phyloP scores from a whole-genome alignment of 2,113 vertebrate species.

The Neolamprologus fasciatus region DNA sequence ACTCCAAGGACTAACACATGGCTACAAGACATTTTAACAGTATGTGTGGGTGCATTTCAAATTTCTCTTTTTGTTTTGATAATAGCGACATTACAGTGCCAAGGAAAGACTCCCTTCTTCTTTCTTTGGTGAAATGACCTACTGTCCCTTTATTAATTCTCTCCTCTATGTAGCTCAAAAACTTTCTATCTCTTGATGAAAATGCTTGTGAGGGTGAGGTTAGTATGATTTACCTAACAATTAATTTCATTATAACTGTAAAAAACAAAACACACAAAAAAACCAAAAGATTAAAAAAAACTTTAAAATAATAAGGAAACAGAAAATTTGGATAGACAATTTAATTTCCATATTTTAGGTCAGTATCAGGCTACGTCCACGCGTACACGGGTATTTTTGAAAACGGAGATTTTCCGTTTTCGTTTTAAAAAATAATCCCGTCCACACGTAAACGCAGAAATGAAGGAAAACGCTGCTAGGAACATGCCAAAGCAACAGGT shows the following conservation, averaged over 20 bases:
- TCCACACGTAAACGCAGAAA: no score
- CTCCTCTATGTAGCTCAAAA: not conserved
- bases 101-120: not conserved
- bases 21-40: not conserved
- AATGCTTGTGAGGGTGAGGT: not conserved
- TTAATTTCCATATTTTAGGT: not conserved
- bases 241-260: not conserved
- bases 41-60: not conserved
- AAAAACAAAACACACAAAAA: not conserved
- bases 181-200: not conserved
- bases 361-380: not conserved
- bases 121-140: not conserved
- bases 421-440: no score
- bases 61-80: not conserved
- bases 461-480: no score
- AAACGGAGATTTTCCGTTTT: no score
- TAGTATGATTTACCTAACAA: not conserved
- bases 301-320: fast-evolving
- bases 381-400: no score
- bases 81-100: not conserved
- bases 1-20: not conserved
- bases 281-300: not conserved
- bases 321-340: not conserved
- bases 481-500: no score
- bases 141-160: not conserved